phyloP scores from a whole-genome alignment of 1,140 invertebrate species.

The Lasaia peninsularis region DNA sequence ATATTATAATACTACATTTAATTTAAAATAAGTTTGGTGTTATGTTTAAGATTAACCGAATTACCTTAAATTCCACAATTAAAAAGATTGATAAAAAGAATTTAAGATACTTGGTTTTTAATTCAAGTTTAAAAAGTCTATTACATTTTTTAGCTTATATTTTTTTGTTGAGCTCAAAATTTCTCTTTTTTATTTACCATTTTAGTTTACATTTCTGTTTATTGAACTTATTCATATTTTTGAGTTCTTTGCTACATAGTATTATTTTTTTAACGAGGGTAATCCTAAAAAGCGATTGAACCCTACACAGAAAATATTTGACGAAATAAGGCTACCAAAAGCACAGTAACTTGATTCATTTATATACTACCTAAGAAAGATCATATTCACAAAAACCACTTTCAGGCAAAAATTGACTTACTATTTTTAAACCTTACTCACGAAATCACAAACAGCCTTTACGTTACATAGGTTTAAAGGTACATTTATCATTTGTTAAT shows the following conservation, averaged over 20 bases:
- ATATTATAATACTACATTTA: no score
- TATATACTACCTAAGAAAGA: not conserved
- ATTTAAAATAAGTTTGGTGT: no score
- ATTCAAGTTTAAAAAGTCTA: no score
- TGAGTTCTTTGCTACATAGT: not conserved
- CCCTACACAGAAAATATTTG: not conserved
- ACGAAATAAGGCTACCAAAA: constrained; percentile 7
- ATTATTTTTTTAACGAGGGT: not conserved
- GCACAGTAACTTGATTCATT: constrained; percentile 8
- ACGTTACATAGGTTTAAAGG: constrained; percentile 5
- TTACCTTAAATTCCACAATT: no score
- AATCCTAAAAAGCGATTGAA: constrained; percentile 4
- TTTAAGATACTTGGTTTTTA: no score
- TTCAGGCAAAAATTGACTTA: constrained; percentile 7
- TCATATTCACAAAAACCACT: not conserved
- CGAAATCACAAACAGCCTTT: constrained; percentile 9
- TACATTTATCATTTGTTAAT: constrained; percentile 1
- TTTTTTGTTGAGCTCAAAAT: not conserved
- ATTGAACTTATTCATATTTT: not conserved
- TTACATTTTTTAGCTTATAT: not conserved
- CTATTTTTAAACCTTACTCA: not conserved
- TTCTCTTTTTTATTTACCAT: not conserved
- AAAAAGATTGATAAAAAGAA: no score
- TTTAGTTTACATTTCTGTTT: constrained; percentile 3
- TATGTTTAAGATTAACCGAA: no score